A percentile compares a stretch with the other conserved stretches of the same genome.
Conservation (phyloP, 2,888 invertebrate genomes). For the Notodonta ziczac region DNA sequence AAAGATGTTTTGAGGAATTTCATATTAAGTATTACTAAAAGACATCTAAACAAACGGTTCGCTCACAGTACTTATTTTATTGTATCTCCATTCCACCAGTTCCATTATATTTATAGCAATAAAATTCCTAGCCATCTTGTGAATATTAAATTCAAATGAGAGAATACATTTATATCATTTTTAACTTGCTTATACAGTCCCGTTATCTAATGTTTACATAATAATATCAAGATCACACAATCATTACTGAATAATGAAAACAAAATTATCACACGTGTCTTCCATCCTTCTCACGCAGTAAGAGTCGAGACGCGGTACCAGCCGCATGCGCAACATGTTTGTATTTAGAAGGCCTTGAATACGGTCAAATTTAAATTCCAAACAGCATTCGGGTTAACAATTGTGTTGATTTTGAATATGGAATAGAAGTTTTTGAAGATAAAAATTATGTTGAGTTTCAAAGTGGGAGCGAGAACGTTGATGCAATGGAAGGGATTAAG, state of each 20-base stretch:
- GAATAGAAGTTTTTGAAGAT: constrained; percentile 31
- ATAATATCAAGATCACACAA: constrained; percentile 26
- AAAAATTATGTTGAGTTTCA: constrained; percentile 60
- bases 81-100: background rate
- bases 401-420: constrained; percentile 27
- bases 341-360: constrained; percentile 57
- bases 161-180: background rate
- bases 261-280: constrained; percentile 32
- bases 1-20: background rate
- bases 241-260: constrained; percentile 38
- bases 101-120: background rate
- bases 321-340: constrained; percentile 59
- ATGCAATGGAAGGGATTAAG: constrained; percentile 56
- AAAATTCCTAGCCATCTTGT: background rate
- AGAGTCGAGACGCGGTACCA: constrained; percentile 37
- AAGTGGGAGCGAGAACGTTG: constrained; percentile 61
- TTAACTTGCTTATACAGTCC: background rate
- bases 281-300: constrained; percentile 49
- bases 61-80: background rate
- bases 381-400: background rate
- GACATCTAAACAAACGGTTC: background rate
- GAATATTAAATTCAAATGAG: background rate
- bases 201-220: constrained; percentile 1
- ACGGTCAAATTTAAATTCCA: constrained; percentile 17
- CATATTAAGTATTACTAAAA: background rate